phyloP scores from a whole-genome alignment of 2,797 vertebrate genomes.

The Rhinella marina region DNA sequence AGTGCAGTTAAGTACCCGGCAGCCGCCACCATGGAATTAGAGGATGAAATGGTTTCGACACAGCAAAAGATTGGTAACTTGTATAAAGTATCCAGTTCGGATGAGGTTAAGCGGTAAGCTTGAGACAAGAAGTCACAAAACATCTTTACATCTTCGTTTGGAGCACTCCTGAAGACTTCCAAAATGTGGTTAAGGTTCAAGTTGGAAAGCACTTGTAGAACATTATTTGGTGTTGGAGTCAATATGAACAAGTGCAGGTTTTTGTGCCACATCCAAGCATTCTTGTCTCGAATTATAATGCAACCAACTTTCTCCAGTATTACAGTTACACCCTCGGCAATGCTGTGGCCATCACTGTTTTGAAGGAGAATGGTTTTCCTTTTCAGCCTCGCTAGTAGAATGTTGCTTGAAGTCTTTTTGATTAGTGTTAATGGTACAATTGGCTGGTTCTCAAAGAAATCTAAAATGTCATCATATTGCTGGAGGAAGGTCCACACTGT shows the following conservation, averaged over 20 bases:
- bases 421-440: slow-evolving; percentile 76
- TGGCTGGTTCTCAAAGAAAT: slow-evolving; percentile 75
- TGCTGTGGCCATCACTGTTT: slow-evolving; percentile 65
- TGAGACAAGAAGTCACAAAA: slow-evolving; percentile 76
- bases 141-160: slow-evolving; percentile 63
- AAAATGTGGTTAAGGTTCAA: slow-evolving; percentile 66
- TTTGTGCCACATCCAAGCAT: slow-evolving; percentile 75
- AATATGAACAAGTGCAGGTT: slow-evolving; percentile 78
- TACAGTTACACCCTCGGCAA: slow-evolving; percentile 72
- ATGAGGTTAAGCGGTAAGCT: slow-evolving; percentile 68
- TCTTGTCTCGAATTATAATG: slow-evolving; percentile 72
- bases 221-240: slow-evolving; percentile 74
- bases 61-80: slow-evolving; percentile 79
- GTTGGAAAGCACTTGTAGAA: slow-evolving; percentile 75
- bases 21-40: slow-evolving; percentile 64
- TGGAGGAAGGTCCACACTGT: slow-evolving; percentile 83
- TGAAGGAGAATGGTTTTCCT: slow-evolving; percentile 77
- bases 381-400: slow-evolving; percentile 74
- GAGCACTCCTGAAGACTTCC: slow-evolving; percentile 62
- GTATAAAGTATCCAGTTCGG: slow-evolving; percentile 71
- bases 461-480: slow-evolving; percentile 70
- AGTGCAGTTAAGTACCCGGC: slow-evolving; percentile 70
- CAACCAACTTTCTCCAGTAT: slow-evolving; percentile 76
- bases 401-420: slow-evolving; percentile 49
- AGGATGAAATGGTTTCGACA: slow-evolving; percentile 68